Percentiles rank a stretch among this genome's conserved stretches.
Evolutionary conservation across 2,888 invertebrate species (phyloP).

Genomic region (Cyrtodaria siliqua): DNA sequence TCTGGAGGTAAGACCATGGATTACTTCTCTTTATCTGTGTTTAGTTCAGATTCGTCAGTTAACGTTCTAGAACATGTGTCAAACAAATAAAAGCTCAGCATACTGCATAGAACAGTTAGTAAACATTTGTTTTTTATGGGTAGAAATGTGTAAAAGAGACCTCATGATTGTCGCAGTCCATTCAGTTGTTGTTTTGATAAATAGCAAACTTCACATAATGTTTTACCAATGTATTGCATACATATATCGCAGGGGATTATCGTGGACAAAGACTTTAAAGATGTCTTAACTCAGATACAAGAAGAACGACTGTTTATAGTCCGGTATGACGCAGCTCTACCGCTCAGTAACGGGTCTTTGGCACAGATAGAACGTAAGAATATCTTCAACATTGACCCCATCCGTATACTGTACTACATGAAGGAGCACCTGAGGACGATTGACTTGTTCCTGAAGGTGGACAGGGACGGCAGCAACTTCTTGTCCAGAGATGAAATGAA

Average conservation of each 20-base stretch:
- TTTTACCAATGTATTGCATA: too few relatives aligned
- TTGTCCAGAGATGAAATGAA: slow-evolving; percentile 74
- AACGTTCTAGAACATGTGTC: too few relatives aligned
- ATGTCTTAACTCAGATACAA: slow-evolving; percentile 72
- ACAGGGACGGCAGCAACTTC: slow-evolving; percentile 66
- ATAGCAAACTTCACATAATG: too few relatives aligned
- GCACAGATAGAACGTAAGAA: slow-evolving; percentile 58
- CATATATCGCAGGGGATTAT: slow-evolving; percentile 73
- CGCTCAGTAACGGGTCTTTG: slow-evolving; percentile 56
- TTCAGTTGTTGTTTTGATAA: too few relatives aligned
- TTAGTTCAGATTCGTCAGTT: too few relatives aligned
- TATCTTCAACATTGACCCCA: slow-evolving; percentile 80
- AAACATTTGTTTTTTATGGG: too few relatives aligned
- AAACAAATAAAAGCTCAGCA: too few relatives aligned
- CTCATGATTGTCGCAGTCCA: too few relatives aligned
- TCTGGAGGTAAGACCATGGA: slow-evolving; percentile 78
- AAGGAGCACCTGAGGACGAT: slow-evolving; percentile 81
- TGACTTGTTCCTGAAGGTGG: slow-evolving; percentile 77
- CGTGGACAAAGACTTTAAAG: slow-evolving; percentile 81
- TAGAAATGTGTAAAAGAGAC: too few relatives aligned
- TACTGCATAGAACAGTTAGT: too few relatives aligned
- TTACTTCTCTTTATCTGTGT: too few relatives aligned
- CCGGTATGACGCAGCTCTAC: slow-evolving; percentile 71
- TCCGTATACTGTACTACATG: slow-evolving; percentile 79
- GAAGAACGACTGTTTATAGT: slow-evolving; percentile 69